Percentiles rank a stretch among this genome's conserved stretches.
phyloP scores from a whole-genome alignment of 2,888 invertebrate species.

The Folsomia manolachei region DNA sequence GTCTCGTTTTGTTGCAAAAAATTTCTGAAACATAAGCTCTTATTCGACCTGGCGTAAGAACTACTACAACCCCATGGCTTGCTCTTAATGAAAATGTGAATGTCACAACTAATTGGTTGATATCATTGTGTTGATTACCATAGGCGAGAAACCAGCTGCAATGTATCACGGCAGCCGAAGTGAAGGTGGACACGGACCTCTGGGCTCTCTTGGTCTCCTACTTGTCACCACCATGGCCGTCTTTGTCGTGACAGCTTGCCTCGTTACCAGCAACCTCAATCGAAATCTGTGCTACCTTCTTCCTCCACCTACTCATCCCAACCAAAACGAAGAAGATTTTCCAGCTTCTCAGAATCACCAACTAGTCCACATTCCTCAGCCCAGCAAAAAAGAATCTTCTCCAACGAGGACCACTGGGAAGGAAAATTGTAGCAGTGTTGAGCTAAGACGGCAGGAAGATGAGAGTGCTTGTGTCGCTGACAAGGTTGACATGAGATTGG shows the following conservation, averaged over 20 bases:
- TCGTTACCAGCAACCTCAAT: slow-evolving; percentile 38
- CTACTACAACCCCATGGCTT: too few species aligned
- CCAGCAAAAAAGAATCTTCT: neutral
- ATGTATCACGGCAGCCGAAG: slow-evolving; percentile 51
- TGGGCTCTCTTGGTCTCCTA: slow-evolving; percentile 38
- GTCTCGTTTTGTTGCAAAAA: too few species aligned
- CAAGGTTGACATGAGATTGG: slow-evolving; percentile 17
- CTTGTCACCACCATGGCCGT: slow-evolving; percentile 42
- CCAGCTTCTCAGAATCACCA: neutral
- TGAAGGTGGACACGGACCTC: slow-evolving; percentile 33
- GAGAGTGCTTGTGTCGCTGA: slow-evolving; percentile 4
- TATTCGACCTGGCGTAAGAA: too few species aligned
- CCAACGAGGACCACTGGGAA: neutral
- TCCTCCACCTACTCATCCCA: neutral
- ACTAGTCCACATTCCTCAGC: slow-evolving; percentile 9
- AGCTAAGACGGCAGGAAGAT: neutral
- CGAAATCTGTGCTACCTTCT: slow-evolving; percentile 18
- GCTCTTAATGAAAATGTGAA: neutral
- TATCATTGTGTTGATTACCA: slow-evolving; percentile 40
- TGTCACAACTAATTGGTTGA: neutral
- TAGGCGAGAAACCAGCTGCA: slow-evolving; percentile 52
- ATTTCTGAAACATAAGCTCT: too few species aligned
- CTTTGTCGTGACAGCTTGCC: slow-evolving; percentile 45
- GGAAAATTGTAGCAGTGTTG: neutral
- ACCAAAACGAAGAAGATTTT: neutral